Evolutionary conservation across 2,888 invertebrate species (phyloP), one percentile per base, ranked within the genome.

Genomic region (Sinohyriopsis cumingii): DNA sequence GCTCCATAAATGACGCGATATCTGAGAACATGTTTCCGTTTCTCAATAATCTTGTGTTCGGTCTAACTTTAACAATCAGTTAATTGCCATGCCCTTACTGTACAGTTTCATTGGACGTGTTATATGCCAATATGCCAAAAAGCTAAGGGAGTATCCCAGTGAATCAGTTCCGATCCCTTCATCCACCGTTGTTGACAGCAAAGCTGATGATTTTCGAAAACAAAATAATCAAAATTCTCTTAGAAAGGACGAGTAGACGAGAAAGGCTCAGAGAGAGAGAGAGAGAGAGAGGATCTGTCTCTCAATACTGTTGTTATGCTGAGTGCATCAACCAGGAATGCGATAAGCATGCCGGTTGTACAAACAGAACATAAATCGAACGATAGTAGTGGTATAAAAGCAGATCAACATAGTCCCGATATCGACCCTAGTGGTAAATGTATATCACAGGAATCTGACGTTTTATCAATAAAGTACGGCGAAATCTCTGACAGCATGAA

Each of bases 1-100:
- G 84, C 62, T 82, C 81, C 9, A 80, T 78, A 0, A 71, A 73
- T 9, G 82, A 83, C 63, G 57, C 54, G 12, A 78, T 75, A 67
- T 59, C 68, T 45, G 67, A 76, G 3, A 77, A 80, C 1, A 59
- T 66, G 12, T 79, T 73, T 65, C 81, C 81, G 3, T 64, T 76
- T 4, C 45, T 78, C 7, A 76, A 81, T 55, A 72, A 76, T 53
- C 69, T 67, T 19, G 5, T 78, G 19, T 73, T 73, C 28, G 64
- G 68, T 1, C 20, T 68, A 0, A 53, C 80, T 59, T 18, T 79
- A 2, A 54, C 67, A 1, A 76, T 72, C 6, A 71, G n/a, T n/a
- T 79, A 1, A 59, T 72, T 4, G 63, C 71, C 3, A 70, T 82
- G 19, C 65, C 72, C 6, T 59, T 79, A 19, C 54, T 80, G 28